phyloP scores from a whole-genome alignment of 1,140 invertebrate genomes.

The Littorina saxatilis region DNA sequence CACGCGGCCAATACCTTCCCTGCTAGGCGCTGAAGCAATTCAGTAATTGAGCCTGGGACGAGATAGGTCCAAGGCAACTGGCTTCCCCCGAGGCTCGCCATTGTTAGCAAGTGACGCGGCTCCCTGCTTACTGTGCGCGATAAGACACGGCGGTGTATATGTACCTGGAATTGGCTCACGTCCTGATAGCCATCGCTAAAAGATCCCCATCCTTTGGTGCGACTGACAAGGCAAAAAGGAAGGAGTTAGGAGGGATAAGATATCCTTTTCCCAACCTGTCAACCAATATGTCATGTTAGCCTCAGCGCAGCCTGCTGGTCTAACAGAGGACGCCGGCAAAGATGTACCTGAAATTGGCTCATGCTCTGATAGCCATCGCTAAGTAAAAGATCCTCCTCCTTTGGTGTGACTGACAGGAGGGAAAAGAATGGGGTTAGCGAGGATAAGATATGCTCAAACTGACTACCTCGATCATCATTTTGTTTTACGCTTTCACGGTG shows the following conservation, averaged over 20 bases:
- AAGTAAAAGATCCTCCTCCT: too few relatives aligned
- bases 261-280: background rate
- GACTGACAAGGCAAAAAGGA: background rate
- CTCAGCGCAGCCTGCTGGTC: too few relatives aligned
- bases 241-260: background rate
- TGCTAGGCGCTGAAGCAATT: conserved; percentile 4
- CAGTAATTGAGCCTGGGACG: background rate
- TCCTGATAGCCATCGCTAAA: background rate
- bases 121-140: background rate
- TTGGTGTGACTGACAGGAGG: too few relatives aligned
- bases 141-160: background rate
- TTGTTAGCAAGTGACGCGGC: background rate
- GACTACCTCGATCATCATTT: too few relatives aligned
- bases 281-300: too few relatives aligned
- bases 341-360: too few relatives aligned
- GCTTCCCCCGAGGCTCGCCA: background rate
- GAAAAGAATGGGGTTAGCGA: too few relatives aligned
- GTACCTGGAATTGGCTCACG: background rate
- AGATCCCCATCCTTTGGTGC: background rate
- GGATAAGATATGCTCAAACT: too few relatives aligned
- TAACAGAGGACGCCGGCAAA: too few relatives aligned
- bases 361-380: too few relatives aligned
- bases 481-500: too few relatives aligned
- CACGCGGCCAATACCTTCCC: background rate
- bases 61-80: background rate